Percentiles rank a stretch among this genome's conserved stretches.
Evolutionary conservation across 2,888 invertebrate species (phyloP).

Genomic region (Ceriagrion tenellum): DNA sequence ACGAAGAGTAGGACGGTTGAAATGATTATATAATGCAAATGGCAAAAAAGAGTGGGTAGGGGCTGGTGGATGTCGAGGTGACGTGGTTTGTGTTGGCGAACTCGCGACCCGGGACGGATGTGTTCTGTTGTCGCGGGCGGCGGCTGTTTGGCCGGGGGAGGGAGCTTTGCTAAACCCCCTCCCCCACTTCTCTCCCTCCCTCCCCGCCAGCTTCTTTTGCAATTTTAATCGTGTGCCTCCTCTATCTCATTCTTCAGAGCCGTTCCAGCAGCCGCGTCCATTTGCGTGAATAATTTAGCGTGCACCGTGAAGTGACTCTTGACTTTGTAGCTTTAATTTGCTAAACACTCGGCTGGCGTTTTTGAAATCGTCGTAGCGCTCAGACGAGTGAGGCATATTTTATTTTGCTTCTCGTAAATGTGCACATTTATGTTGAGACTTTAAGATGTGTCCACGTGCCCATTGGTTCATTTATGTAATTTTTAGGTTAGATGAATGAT

Average conservation of each 20-base stretch:
- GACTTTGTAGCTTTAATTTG: constrained; percentile 53
- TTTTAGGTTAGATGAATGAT: too few species aligned
- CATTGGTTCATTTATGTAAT: too few species aligned
- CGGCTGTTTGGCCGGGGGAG: neutral
- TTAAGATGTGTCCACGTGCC: too few species aligned
- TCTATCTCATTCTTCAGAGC: constrained; percentile 37
- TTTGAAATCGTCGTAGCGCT: neutral
- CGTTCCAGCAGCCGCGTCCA: constrained; percentile 54
- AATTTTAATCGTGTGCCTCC: constrained; percentile 41
- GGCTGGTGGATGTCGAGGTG: too few species aligned
- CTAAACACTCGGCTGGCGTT: constrained; percentile 47
- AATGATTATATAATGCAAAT: too few species aligned
- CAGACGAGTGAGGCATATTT: neutral
- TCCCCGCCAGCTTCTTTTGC: neutral
- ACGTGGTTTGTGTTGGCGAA: too few species aligned
- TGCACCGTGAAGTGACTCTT: constrained; percentile 51
- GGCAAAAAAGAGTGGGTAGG: too few species aligned
- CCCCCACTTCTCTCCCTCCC: neutral
- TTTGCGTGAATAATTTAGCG: constrained; percentile 62
- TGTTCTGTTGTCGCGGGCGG: too few species aligned
- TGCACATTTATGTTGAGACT: neutral
- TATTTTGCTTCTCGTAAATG: neutral
- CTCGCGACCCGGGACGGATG: too few species aligned
- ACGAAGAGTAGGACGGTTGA: too few species aligned
- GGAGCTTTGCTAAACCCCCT: neutral